phyloP scores from a whole-genome alignment of 1,140 invertebrate genomes.

The Penaeus vannamei region DNA sequence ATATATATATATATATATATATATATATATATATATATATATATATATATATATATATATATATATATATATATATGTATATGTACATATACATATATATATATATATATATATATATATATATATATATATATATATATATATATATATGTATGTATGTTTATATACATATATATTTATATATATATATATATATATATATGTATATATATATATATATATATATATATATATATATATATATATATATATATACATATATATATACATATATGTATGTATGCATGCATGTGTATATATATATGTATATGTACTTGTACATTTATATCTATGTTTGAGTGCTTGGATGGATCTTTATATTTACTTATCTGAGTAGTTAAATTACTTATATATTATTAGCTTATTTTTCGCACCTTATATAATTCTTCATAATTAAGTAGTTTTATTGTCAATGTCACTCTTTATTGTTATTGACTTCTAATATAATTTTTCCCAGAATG shows the following conservation, averaged over 20 bases:
- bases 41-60: too few relatives aligned
- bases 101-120: slow-evolving; percentile 27
- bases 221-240: not conserved
- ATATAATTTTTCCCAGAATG: too few relatives aligned
- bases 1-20: too few relatives aligned
- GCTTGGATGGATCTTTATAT: not conserved
- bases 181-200: slow-evolving; percentile 37
- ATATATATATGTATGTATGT: slow-evolving; percentile 21
- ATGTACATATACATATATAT: not conserved
- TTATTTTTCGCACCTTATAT: too few relatives aligned
- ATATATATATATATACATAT: not conserved
- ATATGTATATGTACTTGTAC: slow-evolving; percentile 2
- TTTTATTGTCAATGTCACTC: too few relatives aligned
- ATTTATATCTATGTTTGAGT: not conserved
- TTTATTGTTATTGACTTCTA: too few relatives aligned
- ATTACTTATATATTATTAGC: too few relatives aligned
- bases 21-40: too few relatives aligned
- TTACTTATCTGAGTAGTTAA: too few relatives aligned
- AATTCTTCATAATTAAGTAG: not conserved
- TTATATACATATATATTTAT: not conserved
- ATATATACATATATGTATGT: slow-evolving; percentile 13
- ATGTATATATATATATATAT: not conserved
- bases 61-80: not conserved
- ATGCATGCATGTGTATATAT: slow-evolving; percentile 6
- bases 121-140: slow-evolving; percentile 24